Evolutionary conservation across 2,888 invertebrate genomes (phyloP).

Genomic region (Shargacucullia verbasci): DNA sequence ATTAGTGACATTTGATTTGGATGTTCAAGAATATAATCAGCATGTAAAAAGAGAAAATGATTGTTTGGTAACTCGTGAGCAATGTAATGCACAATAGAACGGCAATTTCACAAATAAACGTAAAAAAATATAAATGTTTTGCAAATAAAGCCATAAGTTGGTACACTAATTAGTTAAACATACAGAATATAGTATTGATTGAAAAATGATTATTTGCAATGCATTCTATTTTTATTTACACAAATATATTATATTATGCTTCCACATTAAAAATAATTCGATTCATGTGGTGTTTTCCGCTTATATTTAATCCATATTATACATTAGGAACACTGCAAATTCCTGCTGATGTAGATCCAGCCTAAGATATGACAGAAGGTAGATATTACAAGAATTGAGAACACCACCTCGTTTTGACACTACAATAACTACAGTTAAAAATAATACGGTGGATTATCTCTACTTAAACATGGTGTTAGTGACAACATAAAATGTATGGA

Average conservation of each 20-base stretch:
- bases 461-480: slow-evolving; percentile 55
- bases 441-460: slow-evolving; percentile 51
- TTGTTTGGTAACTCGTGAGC: slow-evolving; percentile 48
- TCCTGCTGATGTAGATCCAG: slow-evolving; percentile 23
- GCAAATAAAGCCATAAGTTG: slow-evolving; percentile 28
- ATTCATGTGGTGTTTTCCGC: slow-evolving; percentile 25
- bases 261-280: slow-evolving; percentile 34
- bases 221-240: slow-evolving; percentile 59
- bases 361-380: slow-evolving; percentile 24
- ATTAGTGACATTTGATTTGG: slow-evolving; percentile 55
- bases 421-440: slow-evolving; percentile 38
- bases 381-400: slow-evolving; percentile 46
- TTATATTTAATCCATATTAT: slow-evolving; percentile 32
- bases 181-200: slow-evolving; percentile 57
- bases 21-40: slow-evolving; percentile 40
- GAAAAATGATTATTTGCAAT: slow-evolving; percentile 58
- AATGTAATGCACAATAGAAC: slow-evolving; percentile 32
- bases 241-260: slow-evolving; percentile 53
- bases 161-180: slow-evolving; percentile 37
- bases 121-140: slow-evolving; percentile 24
- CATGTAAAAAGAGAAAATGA: slow-evolving; percentile 52
- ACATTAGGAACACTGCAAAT: slow-evolving; percentile 9
- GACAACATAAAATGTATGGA: slow-evolving; percentile 50
- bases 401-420: slow-evolving; percentile 57
- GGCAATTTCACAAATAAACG: slow-evolving; percentile 30